A percentile compares a stretch with the other conserved stretches of the same genome.
These are phyloP conservation scores for Nicator chloris DNA, from an alignment of 2,113 vertebrate species.

Conservation along the genomic window DNA sequence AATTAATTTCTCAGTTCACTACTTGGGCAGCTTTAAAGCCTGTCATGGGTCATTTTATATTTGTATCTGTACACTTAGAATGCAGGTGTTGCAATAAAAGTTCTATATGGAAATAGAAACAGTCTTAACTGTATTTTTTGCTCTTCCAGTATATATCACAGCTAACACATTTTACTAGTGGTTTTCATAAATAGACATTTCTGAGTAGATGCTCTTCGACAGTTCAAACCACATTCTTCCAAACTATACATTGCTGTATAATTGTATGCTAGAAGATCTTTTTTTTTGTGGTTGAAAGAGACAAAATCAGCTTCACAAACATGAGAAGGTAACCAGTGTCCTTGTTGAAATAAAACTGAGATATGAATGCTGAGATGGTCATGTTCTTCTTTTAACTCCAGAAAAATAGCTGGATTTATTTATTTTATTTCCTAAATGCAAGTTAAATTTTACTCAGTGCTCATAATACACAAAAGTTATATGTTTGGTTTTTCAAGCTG, in stretches of 20 bases:
- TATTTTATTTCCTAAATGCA: background rate
- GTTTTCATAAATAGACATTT: background rate
- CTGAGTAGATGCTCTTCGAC: background rate
- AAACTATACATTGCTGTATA: background rate
- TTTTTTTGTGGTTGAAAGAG: background rate
- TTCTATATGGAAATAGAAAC: slow-evolving; percentile 46
- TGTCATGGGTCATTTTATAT: slow-evolving; percentile 1
- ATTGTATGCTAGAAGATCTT: background rate
- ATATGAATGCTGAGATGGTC: background rate
- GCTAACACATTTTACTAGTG: background rate
- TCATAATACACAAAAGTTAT: background rate
- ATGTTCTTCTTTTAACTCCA: background rate
- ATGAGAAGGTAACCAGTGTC: accelerated
- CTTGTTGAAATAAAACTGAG: background rate
- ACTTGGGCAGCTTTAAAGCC: slow-evolving; percentile 19
- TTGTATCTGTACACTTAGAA: slow-evolving; percentile 34
- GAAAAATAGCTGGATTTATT: background rate
- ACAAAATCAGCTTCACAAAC: background rate
- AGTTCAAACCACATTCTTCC: background rate
- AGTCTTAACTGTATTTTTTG: background rate
- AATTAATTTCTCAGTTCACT: slow-evolving; percentile 60
- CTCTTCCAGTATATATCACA: background rate
- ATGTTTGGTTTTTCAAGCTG: background rate
- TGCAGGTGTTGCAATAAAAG: slow-evolving; percentile 56
- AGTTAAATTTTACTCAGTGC: background rate